Percentiles rank a stretch among this genome's conserved stretches.
Evolutionary conservation across 2,888 invertebrate species (phyloP).

Genomic region (Drosophila mimetica): DNA sequence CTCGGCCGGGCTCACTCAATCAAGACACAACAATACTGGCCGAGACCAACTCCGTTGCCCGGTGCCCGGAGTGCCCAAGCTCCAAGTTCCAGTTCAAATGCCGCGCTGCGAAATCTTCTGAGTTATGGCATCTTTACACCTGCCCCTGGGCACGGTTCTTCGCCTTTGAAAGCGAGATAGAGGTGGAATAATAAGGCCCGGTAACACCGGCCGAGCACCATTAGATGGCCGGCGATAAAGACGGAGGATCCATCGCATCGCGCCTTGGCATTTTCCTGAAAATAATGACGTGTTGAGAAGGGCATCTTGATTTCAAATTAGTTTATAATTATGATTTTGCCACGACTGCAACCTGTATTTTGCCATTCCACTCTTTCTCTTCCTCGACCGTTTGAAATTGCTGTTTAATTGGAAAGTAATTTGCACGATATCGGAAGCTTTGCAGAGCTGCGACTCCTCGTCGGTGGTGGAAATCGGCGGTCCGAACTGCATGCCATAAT

Average conservation of each 20-base stretch:
- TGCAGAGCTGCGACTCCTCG: not conserved
- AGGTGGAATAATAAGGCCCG: slow-evolving; percentile 28
- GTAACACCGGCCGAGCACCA: slow-evolving; percentile 44
- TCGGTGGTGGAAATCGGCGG: slow-evolving; percentile 25
- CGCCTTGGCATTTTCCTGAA: slow-evolving; percentile 55
- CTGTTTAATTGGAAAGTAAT: slow-evolving; percentile 67
- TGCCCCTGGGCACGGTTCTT: slow-evolving; percentile 62
- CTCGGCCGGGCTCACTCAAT: slow-evolving; percentile 39
- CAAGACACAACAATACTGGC: slow-evolving; percentile 31
- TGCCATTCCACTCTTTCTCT: slow-evolving; percentile 24
- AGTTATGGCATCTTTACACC: slow-evolving; percentile 81
- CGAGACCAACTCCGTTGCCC: slow-evolving; percentile 14
- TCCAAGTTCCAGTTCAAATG: slow-evolving; percentile 46
- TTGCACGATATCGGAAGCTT: slow-evolving; percentile 39
- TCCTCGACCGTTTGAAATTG: slow-evolving; percentile 44
- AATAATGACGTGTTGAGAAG: slow-evolving; percentile 70
- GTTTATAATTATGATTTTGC: slow-evolving; percentile 72
- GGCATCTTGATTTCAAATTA: slow-evolving; percentile 76
- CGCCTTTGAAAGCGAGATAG: slow-evolving; percentile 29
- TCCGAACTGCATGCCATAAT: slow-evolving; percentile 28
- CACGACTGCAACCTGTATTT: slow-evolving; percentile 32
- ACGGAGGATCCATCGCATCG: slow-evolving; percentile 22
- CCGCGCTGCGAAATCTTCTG: slow-evolving; percentile 47
- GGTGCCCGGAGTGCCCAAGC: too few species aligned
- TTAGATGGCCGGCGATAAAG: slow-evolving; percentile 59